Evolutionary conservation across 1,140 invertebrate species (phyloP).

Genomic region (Eufriesea mexicana): DNA sequence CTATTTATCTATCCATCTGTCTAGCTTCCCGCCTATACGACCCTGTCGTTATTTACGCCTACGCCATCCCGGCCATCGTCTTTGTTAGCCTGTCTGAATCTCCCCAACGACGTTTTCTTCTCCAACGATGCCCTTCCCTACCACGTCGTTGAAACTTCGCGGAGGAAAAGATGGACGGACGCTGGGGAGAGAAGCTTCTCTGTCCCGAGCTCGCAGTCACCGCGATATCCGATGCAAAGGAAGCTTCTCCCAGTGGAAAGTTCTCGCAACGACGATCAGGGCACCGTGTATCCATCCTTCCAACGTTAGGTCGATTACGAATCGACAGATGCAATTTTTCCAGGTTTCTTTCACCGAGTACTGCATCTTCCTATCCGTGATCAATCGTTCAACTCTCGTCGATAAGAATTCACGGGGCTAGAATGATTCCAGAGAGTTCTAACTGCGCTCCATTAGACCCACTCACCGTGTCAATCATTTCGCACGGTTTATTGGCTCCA

Average conservation of each 20-base stretch:
- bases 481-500: neutral
- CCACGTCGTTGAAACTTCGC: neutral
- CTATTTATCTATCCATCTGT: constrained; percentile 38
- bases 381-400: neutral
- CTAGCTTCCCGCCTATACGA: neutral
- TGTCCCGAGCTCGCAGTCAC: neutral
- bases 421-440: neutral
- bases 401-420: neutral
- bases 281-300: no score
- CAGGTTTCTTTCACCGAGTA: no score
- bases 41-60: constrained; percentile 18
- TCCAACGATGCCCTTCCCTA: neutral
- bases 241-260: no score
- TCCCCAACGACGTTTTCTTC: neutral
- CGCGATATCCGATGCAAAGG: no score
- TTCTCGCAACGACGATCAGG: neutral
- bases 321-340: no score
- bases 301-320: no score
- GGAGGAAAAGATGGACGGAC: neutral
- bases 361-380: no score
- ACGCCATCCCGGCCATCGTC: neutral
- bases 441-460: neutral
- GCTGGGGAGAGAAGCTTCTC: neutral
- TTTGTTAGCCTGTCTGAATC: neutral
- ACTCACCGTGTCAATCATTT: neutral